Conservation (phyloP, 2,113 vertebrate species). For the Australoheros scitulus region DNA sequence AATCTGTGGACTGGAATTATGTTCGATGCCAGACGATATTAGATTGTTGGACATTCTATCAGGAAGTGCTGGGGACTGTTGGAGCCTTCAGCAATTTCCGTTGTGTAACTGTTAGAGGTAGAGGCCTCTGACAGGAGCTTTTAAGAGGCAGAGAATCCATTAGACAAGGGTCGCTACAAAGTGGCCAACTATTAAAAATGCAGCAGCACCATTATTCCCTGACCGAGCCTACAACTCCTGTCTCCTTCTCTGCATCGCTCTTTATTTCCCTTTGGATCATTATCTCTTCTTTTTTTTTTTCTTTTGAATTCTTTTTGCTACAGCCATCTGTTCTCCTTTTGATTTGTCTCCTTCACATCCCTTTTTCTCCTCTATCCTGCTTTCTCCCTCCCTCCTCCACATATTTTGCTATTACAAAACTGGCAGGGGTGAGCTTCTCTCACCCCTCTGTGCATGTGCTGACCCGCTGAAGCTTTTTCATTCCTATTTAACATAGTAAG, state of each 20-base stretch:
- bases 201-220: conserved; percentile 81
- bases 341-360: conserved; percentile 40
- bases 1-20: conserved; percentile 40
- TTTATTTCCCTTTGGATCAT: conserved; percentile 60
- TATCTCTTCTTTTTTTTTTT: conserved; percentile 26
- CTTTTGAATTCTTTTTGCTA: conserved; percentile 34
- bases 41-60: conserved; percentile 47
- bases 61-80: conserved; percentile 56
- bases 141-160: conserved; percentile 77
- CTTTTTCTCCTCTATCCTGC: conserved; percentile 18
- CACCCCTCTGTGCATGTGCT: conserved; percentile 21
- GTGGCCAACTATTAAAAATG: conserved; percentile 84
- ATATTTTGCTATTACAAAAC: conserved; percentile 52
- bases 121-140: conserved; percentile 72
- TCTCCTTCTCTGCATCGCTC: conserved; percentile 56
- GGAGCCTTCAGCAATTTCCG: conserved; percentile 67
- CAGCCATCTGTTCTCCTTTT: conserved; percentile 61
- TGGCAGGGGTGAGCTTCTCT: conserved; percentile 41
- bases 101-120: conserved; percentile 63
- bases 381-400: conserved; percentile 24
- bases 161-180: conserved; percentile 81
- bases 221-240: conserved; percentile 68
- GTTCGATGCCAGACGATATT: conserved; percentile 56
- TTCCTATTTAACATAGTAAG: conserved; percentile 46
- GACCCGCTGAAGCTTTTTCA: conserved; percentile 51